These are phyloP conservation scores for Geothlypis trichas DNA, from an alignment of 2,113 vertebrate genomes.

Conservation along the genomic window DNA sequence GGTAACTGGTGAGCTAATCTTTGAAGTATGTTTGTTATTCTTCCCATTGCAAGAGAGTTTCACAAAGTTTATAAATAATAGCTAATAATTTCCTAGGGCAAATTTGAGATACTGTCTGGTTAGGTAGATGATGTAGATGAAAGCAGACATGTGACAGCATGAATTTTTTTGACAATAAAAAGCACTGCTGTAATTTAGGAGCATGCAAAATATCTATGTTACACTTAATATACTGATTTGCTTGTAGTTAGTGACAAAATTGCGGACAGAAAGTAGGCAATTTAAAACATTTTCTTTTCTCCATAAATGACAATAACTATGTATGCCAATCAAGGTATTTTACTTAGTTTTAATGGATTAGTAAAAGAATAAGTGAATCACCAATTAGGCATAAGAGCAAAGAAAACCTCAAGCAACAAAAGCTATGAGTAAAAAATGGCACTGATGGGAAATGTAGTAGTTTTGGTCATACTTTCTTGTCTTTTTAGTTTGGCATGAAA, in stretches of 20 bases:
- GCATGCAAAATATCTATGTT: neutral
- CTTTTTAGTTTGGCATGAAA: neutral
- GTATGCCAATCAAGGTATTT: neutral
- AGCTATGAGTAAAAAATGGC: neutral
- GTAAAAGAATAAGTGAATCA: neutral
- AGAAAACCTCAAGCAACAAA: neutral
- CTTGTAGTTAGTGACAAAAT: neutral
- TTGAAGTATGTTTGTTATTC: neutral
- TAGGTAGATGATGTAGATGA: neutral
- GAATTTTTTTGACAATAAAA: neutral
- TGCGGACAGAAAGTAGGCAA: neutral
- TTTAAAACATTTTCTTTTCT: neutral
- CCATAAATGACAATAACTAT: neutral
- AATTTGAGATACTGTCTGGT: neutral
- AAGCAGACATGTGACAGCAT: neutral
- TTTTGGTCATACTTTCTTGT: neutral
- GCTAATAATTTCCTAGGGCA: neutral
- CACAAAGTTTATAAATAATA: neutral
- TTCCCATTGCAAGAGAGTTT: neutral
- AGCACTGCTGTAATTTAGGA: neutral
- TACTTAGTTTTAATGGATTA: neutral
- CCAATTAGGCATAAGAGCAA: neutral
- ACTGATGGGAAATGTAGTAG: neutral
- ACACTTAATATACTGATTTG: neutral
- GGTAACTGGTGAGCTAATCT: neutral